These are phyloP conservation scores for Aphidius gifuensis DNA, from an alignment of 1,140 invertebrate species.

Conservation along the genomic window DNA sequence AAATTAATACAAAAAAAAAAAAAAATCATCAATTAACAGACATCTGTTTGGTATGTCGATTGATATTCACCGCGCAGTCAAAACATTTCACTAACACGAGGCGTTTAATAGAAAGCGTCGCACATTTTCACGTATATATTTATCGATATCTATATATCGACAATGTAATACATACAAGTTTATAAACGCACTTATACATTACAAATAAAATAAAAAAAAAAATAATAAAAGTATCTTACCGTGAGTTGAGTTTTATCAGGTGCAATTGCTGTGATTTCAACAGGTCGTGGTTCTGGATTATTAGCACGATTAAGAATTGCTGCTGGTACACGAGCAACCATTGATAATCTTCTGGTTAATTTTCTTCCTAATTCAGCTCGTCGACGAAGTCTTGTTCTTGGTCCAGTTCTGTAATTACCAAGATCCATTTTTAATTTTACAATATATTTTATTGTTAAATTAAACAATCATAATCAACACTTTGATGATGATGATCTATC, in stretches of 20 bases:
- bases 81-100: constrained; percentile 20
- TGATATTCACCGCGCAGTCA: constrained; percentile 22
- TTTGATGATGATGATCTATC: no score
- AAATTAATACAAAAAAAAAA: no score
- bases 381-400: constrained; percentile 41
- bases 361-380: constrained; percentile 50
- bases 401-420: constrained; percentile 42
- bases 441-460: background rate
- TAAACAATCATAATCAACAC: no score
- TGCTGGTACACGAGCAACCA: constrained; percentile 55
- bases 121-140: constrained; percentile 3
- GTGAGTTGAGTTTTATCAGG: constrained; percentile 57
- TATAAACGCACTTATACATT: no score
- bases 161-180: background rate
- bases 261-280: constrained; percentile 56
- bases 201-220: background rate
- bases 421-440: constrained; percentile 45
- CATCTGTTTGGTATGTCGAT: constrained; percentile 1
- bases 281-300: constrained; percentile 38
- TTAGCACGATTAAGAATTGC: constrained; percentile 47
- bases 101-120: constrained; percentile 18
- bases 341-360: constrained; percentile 54
- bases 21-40: background rate
- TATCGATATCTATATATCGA: constrained; percentile 7
- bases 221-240: constrained; percentile 38